These are phyloP conservation scores for Anthopleura xanthogrammica DNA, from an alignment of 92 coral and sea anemone species.

Conservation along the genomic window DNA sequence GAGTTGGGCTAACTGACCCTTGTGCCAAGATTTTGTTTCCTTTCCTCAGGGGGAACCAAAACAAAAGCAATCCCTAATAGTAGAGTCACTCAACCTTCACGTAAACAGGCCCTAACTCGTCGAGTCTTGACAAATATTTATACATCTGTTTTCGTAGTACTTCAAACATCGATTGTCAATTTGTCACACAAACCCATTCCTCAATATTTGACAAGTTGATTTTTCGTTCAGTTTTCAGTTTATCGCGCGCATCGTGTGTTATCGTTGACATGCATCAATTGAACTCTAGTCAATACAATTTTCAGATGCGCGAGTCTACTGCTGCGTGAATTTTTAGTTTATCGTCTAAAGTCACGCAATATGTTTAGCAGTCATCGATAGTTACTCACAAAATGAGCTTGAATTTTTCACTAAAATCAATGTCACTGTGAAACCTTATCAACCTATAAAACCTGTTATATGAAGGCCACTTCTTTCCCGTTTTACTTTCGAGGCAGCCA, in stretches of 20 bases:
- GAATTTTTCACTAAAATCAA: background rate
- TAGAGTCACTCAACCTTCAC: no score
- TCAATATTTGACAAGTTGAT: no score
- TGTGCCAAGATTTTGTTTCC: no score
- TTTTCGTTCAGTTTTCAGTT: background rate
- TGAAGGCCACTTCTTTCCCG: background rate
- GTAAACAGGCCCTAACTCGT: no score
- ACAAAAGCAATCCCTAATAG: no score
- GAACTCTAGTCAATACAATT: background rate
- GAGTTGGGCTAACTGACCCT: no score
- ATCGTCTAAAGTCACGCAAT: background rate
- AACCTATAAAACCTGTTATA: no score
- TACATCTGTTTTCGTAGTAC: background rate
- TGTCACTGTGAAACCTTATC: no score
- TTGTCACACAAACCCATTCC: no score
- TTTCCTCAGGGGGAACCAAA: no score
- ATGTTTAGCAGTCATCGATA: background rate
- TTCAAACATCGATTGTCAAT: no score
- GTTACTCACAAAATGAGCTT: background rate
- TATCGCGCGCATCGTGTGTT: background rate
- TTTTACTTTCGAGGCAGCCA: background rate
- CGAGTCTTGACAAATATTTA: no score
- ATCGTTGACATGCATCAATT: background rate
- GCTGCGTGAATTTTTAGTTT: background rate
- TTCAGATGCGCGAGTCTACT: background rate